A percentile compares a stretch with the other conserved stretches of the same genome.
Conservation (phyloP, 2,113 vertebrate species). For the Amblyopsis rosae region DNA sequence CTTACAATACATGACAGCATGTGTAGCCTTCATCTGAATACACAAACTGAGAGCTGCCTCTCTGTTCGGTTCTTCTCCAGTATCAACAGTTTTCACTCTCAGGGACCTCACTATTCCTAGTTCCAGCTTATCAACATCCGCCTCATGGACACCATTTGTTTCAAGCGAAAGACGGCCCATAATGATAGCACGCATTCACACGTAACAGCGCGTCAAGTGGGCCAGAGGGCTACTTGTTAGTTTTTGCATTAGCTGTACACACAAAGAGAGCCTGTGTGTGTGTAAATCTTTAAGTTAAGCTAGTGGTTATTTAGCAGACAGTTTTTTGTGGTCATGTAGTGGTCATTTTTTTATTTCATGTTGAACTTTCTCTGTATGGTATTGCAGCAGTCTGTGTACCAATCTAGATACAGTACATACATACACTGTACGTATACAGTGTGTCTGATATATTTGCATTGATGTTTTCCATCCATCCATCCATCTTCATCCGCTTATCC, state of each 20-base stretch:
- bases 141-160: not conserved
- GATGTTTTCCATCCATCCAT: too few species aligned
- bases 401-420: not conserved
- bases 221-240: conserved; percentile 32
- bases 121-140: conserved; percentile 48
- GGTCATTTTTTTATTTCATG: not conserved
- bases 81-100: conserved; percentile 10
- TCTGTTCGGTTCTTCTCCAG: conserved; percentile 45
- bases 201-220: conserved; percentile 20
- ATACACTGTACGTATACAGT: too few species aligned
- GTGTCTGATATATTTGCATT: not conserved
- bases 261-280: not conserved
- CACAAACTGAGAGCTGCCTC: conserved; percentile 42
- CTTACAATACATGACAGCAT: conserved; percentile 20
- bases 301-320: too few species aligned
- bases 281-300: too few species aligned
- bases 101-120: conserved; percentile 36
- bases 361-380: not conserved
- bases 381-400: not conserved
- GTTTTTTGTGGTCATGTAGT: not conserved
- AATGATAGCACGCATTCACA: conserved; percentile 33
- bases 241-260: conserved; percentile 16
- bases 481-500: too few species aligned
- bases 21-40: conserved; percentile 60
- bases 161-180: conserved; percentile 36